Evolutionary conservation across 2,797 vertebrate genomes (phyloP).

Genomic region (Ptychobarbus kaznakovi): DNA sequence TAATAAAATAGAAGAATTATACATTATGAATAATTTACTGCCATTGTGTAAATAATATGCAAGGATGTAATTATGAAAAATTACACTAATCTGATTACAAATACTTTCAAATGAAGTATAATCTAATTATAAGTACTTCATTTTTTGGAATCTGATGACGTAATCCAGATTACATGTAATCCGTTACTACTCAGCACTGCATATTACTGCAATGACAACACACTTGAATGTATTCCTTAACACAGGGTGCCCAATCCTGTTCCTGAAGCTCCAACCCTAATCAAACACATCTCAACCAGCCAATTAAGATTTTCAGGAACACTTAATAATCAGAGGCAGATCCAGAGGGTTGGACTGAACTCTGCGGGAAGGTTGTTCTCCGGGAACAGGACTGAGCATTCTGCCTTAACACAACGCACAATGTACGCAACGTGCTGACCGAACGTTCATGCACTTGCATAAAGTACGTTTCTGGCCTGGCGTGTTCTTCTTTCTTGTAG

Average conservation of each 20-base stretch:
- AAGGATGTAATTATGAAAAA: background rate
- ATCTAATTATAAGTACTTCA: background rate
- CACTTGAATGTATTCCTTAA: background rate
- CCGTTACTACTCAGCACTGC: background rate
- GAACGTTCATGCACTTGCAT: background rate
- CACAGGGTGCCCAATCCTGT: background rate
- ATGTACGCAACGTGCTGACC: background rate
- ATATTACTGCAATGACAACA: background rate
- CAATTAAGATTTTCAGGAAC: background rate
- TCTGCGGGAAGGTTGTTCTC: too few species aligned
- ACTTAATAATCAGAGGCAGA: background rate
- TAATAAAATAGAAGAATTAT: too few species aligned
- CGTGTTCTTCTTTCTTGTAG: background rate
- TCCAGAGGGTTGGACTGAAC: background rate
- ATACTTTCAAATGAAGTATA: background rate
- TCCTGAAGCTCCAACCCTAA: background rate
- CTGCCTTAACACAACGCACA: too few species aligned
- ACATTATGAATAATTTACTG: background rate
- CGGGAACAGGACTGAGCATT: background rate
- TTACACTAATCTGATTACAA: background rate
- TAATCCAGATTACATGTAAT: background rate
- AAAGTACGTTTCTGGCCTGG: background rate
- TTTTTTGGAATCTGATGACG: background rate
- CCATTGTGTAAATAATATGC: background rate
- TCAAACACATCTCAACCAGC: background rate